phyloP scores from a whole-genome alignment of 1,140 invertebrate genomes.

The Tribolium castaneum region DNA sequence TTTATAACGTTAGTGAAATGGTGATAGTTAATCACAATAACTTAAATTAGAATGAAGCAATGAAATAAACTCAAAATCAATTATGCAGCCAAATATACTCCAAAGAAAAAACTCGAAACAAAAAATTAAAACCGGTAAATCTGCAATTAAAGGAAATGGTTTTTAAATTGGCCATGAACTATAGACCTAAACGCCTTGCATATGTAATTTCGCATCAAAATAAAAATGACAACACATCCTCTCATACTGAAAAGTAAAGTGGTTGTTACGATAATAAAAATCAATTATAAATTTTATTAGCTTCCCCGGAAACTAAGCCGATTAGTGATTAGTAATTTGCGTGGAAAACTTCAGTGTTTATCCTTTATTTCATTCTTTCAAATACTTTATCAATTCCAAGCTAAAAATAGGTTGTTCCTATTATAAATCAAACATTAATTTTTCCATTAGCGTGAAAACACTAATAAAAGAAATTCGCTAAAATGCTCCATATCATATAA shows the following conservation, averaged over 20 bases:
- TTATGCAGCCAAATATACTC: background rate
- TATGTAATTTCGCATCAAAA: too few relatives aligned
- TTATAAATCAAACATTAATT: background rate
- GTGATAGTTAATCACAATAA: background rate
- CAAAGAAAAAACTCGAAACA: background rate
- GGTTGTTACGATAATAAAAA: too few relatives aligned
- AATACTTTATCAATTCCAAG: background rate
- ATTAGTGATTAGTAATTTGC: too few relatives aligned
- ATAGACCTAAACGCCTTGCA: too few relatives aligned
- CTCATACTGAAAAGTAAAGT: too few relatives aligned
- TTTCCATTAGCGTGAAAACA: background rate
- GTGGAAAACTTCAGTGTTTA: too few relatives aligned
- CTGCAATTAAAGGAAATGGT: background rate
- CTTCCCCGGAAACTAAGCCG: too few relatives aligned
- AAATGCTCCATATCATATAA: too few relatives aligned
- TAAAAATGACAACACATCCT: too few relatives aligned
- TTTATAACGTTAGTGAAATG: background rate
- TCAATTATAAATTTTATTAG: too few relatives aligned
- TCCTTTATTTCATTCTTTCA: background rate
- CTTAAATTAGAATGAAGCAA: background rate
- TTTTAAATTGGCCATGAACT: too few relatives aligned
- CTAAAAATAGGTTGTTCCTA: background rate
- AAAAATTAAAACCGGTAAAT: background rate
- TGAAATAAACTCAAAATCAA: background rate
- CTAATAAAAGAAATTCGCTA: too few relatives aligned